Evolutionary conservation across 2,888 invertebrate genomes (phyloP).

Genomic region (Drosophila meridiana): DNA sequence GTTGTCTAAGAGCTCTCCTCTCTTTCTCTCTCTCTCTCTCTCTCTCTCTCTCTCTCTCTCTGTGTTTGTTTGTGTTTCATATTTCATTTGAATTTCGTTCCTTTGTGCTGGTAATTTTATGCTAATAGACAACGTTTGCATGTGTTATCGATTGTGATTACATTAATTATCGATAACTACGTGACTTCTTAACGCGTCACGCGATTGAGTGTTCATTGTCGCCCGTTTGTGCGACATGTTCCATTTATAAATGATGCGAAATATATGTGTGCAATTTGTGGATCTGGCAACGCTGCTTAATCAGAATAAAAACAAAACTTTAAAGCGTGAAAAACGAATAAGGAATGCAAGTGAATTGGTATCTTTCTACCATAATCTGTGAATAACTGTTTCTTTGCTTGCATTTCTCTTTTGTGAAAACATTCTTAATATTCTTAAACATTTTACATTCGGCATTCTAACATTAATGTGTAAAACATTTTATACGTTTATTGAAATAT

Average conservation of each 20-base stretch:
- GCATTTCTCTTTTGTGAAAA: no score
- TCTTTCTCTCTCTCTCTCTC: background rate
- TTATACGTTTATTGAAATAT: no score
- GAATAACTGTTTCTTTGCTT: no score
- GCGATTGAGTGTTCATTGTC: slow-evolving; percentile 3
- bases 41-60: background rate
- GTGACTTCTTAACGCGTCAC: slow-evolving; percentile 1
- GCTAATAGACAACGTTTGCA: slow-evolving; percentile 2
- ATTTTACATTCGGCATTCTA: no score
- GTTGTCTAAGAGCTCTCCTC: background rate
- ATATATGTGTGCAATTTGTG: background rate
- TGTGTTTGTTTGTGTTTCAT: background rate
- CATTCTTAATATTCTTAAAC: no score
- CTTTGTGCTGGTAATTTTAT: slow-evolving; percentile 24
- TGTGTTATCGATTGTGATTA: slow-evolving; percentile 16
- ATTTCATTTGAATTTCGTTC: slow-evolving; percentile 4
- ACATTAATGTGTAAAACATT: no score
- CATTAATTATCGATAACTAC: slow-evolving; percentile 26
- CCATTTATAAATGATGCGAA: background rate
- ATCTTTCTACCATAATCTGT: no score
- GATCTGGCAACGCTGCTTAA: background rate
- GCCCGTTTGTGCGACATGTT: background rate
- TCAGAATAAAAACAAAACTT: no score
- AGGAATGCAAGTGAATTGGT: no score
- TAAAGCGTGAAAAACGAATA: no score